These are phyloP conservation scores for Gallirallus australis DNA, from an alignment of 2,797 vertebrate species.

Conservation along the genomic window DNA sequence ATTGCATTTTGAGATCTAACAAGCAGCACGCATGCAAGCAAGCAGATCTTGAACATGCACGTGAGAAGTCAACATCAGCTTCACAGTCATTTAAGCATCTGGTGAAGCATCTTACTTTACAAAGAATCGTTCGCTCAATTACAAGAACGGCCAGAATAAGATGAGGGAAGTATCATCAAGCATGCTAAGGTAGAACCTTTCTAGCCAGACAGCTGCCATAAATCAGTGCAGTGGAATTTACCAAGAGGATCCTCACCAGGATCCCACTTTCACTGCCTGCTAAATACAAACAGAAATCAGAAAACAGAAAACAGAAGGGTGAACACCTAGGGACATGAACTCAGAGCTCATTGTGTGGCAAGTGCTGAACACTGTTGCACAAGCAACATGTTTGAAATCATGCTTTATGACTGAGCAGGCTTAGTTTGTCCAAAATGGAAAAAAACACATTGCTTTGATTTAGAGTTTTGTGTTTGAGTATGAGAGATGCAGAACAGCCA, in stretches of 20 bases:
- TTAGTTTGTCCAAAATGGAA: not conserved
- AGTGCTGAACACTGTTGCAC: not conserved
- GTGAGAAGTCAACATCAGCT: not conserved
- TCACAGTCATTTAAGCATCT: not conserved
- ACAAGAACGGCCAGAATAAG: not conserved
- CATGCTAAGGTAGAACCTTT: not conserved
- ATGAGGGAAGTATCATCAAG: not conserved
- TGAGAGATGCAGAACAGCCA: not conserved
- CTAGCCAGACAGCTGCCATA: not conserved
- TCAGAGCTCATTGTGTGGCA: not conserved
- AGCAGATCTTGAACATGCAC: not conserved
- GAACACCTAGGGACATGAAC: not conserved
- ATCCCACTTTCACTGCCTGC: not conserved
- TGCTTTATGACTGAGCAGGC: not conserved
- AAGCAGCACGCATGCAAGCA: accelerated
- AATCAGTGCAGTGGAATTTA: not conserved
- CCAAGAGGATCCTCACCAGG: not conserved
- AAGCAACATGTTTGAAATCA: not conserved
- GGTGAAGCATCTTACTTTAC: not conserved
- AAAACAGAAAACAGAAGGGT: not conserved
- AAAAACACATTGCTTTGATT: not conserved
- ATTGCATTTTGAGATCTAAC: not conserved
- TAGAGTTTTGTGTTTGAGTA: not conserved
- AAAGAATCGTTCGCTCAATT: not conserved
- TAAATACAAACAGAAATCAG: not conserved